Evolutionary conservation across 1,140 invertebrate genomes (phyloP).

Genomic region (Drosophila seguyi): DNA sequence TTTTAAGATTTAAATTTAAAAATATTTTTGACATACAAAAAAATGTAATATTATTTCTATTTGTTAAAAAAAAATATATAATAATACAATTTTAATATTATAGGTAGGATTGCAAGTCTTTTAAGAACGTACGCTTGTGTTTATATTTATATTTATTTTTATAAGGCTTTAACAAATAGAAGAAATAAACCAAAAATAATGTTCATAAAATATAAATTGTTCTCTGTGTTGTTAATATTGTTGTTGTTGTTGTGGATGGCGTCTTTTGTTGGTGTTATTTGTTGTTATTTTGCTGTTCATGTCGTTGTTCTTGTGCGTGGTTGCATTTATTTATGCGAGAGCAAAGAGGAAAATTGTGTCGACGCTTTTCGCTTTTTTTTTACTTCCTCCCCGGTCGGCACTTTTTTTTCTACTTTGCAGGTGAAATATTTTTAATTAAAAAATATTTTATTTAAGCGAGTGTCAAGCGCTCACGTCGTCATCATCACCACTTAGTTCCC

Average conservation of each 20-base stretch:
- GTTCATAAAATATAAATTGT: not conserved
- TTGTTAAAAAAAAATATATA: too few species aligned
- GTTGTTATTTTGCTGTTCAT: conserved; percentile 26
- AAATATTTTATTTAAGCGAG: conserved; percentile 81
- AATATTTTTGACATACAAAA: not conserved
- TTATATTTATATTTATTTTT: not conserved
- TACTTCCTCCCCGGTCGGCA: not conserved
- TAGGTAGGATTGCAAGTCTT: not conserved
- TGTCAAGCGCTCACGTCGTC: conserved; percentile 50
- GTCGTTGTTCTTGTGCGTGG: conserved; percentile 40
- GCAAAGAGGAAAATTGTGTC: conserved; percentile 80
- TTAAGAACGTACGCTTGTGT: not conserved
- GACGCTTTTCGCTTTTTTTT: conserved; percentile 42
- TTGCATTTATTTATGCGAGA: conserved; percentile 73
- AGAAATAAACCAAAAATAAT: not conserved
- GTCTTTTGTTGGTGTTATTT: conserved; percentile 20
- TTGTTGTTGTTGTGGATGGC: conserved; percentile 16
- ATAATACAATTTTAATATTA: not conserved
- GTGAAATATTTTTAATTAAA: conserved; percentile 84
- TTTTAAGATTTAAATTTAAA: not conserved
- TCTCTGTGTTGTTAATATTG: conserved; percentile 4
- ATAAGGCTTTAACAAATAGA: not conserved
- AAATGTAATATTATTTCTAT: too few species aligned
- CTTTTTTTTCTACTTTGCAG: conserved; percentile 53
- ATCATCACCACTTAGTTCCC: conserved; percentile 24